Base-by-base conservation (phyloP, 1,140 invertebrate species). In the Tetraneura akinire region DNA sequence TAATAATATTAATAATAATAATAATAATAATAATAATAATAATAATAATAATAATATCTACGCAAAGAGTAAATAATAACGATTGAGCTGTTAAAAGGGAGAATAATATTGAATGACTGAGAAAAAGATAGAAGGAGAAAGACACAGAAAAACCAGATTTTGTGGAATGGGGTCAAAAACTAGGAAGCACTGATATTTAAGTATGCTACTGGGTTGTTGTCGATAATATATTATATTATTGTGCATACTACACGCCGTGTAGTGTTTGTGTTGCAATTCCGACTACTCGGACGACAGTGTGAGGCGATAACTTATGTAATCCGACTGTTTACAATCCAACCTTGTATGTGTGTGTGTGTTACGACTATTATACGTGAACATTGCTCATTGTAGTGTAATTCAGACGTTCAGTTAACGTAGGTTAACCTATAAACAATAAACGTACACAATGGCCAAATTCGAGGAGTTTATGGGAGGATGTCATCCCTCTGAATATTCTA, bases 141-240 rank as follows among this genome's bases (percentile, higher is more conserved):
- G 10, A 76, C n/a, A 37, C 8, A 57, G 29, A 60, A 60, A 62
- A 78, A 78, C 42, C 55, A 13, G 55, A 62, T 78, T 62, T 21
- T 45, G 21, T n/a, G 37, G 53, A 78, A 78, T 78, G 53, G 57
- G 74, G 74, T 78, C 74, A 78, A 78, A 60, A 78, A 78, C 74
- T 78, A 78, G 74, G 74, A 78, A 78, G 74, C 32, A 14, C 14
- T 1, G 66, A 37, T n/a, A 49, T 66, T 0, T 71, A 71, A 78
- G 74, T 78, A 55, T 78, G 74, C 74, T 78, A 78, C 74, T 78
- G 74, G 74, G 74, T 78, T 76, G 51, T 55, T 45, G 37, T 37
- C 42, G 11, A 29, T 51, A 47, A 37, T 29, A 45, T 26, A 26
- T 42, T n/a, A n/a, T n/a, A n/a, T n/a, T n/a, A n/a, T n/a, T n/a